Base-by-base conservation (phyloP, 2,113 vertebrate species). In the Phalacrocorax brasilianus region DNA sequence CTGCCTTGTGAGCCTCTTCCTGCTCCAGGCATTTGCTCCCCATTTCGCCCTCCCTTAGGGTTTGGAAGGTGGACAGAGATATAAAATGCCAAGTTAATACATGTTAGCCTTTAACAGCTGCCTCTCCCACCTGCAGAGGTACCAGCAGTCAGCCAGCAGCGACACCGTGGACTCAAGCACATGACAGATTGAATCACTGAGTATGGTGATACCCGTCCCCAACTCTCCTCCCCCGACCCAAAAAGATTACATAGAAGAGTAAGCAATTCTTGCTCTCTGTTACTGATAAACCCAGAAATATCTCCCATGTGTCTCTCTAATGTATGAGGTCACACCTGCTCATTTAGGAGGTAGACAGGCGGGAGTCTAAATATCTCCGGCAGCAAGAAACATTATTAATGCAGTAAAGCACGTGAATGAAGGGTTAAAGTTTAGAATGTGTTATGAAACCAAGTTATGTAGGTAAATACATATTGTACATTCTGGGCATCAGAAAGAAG, bases 51-150 rank as follows among this genome's bases (percentile, higher is more conserved):
- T 96, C 53, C 63, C 38, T 72, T 55, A 47, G 15, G 24, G 40
- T 49, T 80, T 73, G 52, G 35, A 91, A 75, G 59, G 32, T 20
- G 8, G 21, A 85, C 0, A 61, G 67, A 91, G 71, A 83, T 74
- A 71, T 4, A 50, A 91, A 93, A 67, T 8, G 40, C 35, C 12
- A 42, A 32, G 38, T 88, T 85, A 85, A 81, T 65, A 47, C 22
- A 28, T 19, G 66, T 85, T 66, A 11, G 18, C 79, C 45, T 85
- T 66, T 80, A 73, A 71, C 67, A 90, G 55, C 63, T 85, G 59
- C 50, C 59, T 85, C 63, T 83, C 59, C 93, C 71, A 88, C 59
- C 90, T 18, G 3, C 72, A 95, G 91, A 93, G 82, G 75, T 30
- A 67, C 32, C 63, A 90, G 80, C 35, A 80, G 53, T 40, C 67